Conservation (phyloP, 2,888 invertebrate genomes). For the Cryptophagus acutangulus region DNA sequence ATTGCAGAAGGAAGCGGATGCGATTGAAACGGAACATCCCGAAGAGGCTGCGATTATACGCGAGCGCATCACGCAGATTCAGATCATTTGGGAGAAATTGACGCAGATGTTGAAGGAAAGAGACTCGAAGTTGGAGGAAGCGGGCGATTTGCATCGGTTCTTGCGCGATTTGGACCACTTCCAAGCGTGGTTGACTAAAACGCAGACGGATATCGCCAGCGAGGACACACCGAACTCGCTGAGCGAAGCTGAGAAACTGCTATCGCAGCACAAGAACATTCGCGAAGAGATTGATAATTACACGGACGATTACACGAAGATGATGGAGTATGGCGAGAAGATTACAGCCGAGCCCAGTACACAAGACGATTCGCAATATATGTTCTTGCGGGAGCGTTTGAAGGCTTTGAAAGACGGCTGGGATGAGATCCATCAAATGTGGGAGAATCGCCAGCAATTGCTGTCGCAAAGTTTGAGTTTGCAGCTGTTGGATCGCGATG, state of each 20-base stretch:
- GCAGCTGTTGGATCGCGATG: constrained; percentile 94
- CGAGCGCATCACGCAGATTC: constrained; percentile 87
- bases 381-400: constrained; percentile 97
- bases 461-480: constrained; percentile 92
- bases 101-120: constrained; percentile 95
- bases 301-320: constrained; percentile 90
- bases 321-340: constrained; percentile 99
- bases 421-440: constrained; percentile 99
- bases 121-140: constrained; percentile 97
- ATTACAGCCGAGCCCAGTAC: constrained; percentile 83
- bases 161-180: constrained; percentile 98
- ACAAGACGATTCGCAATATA: constrained; percentile 97
- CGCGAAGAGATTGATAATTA: constrained; percentile 99
- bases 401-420: constrained; percentile 98
- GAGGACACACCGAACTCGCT: constrained; percentile 91
- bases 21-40: constrained; percentile 89
- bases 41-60: constrained; percentile 88
- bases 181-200: constrained; percentile 90
- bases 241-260: constrained; percentile 93
- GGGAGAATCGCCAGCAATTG: constrained; percentile 95
- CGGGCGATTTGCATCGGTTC: constrained; percentile 97
- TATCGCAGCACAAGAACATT: constrained; percentile 97
- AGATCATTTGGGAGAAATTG: constrained; percentile 87
- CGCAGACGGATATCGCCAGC: constrained; percentile 97
- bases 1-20: constrained; percentile 87